Base-by-base conservation (phyloP, 2,888 invertebrate genomes). In the Eumacrocentrus americanus region DNA sequence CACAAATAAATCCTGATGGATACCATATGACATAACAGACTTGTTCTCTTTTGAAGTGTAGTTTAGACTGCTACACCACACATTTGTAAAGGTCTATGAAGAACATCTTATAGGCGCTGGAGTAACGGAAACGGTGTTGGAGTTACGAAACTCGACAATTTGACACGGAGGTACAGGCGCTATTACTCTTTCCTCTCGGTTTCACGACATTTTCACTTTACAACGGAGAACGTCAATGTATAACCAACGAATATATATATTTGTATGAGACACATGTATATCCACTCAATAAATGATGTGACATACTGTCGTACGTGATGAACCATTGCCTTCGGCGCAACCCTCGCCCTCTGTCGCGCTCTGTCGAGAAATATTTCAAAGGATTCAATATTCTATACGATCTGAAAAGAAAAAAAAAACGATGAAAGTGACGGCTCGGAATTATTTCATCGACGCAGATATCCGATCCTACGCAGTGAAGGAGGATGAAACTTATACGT, bases 321-420 rank as follows among this genome's bases (percentile, higher is more conserved):
- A 66, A 63, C 65, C 50, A 52, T 54, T 47, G 46, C 47, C 47
- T 58, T 20, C 37, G 20, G 46, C 16, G 46, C 34, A 29, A 9
- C 22, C 11, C 16, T 12, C 12, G 55, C 29, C 25, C 20, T 23
- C 14, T 42, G n/a, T n/a, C n/a, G 29, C 7, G 44, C 37, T 25
- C 52, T 42, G 54, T 56, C 59, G 55, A 50, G 56, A 59, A 56
- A 63, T 62, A 62, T 60, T 67, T 60, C 51, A 48, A 61, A 60
- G 65, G 67, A 72, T 72, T 67, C 70, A 71, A 72, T 72, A 72
- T 71, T 72, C 68, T 66, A n/a, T n/a, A n/a, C 16, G 23, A 22
- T 38, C 18, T 52, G 20, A 14, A n/a, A 52, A 22, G 3, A 22
- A 38, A 22, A 52, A 51, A 51, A 54, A 42, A 54, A 29, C 25